These are phyloP conservation scores for Cuniculus paca DNA, from an alignment of 2,797 vertebrate species.

Conservation along the genomic window DNA sequence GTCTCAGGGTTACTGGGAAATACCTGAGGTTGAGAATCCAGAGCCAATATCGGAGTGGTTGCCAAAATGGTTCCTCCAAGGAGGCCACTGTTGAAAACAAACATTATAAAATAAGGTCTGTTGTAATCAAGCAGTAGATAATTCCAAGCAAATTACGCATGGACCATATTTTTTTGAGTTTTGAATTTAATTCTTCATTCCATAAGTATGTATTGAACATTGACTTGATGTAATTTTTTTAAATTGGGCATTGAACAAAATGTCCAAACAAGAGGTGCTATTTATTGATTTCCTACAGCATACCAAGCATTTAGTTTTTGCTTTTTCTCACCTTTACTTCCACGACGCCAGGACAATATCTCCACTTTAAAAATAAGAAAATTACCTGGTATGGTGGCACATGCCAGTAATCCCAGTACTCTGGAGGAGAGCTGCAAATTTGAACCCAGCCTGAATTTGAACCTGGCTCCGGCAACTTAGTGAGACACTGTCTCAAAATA, in stretches of 20 bases:
- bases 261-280: background rate
- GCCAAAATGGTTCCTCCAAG: background rate
- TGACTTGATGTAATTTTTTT: background rate
- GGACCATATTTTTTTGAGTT: background rate
- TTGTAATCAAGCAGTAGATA: background rate
- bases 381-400: background rate
- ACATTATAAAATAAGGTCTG: constrained; percentile 10
- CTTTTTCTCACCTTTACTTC: background rate
- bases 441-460: background rate
- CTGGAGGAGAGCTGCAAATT: background rate
- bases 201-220: background rate
- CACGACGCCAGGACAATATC: background rate
- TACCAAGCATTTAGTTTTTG: background rate
- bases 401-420: background rate
- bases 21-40: background rate
- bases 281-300: constrained; percentile 12
- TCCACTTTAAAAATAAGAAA: background rate
- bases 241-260: background rate
- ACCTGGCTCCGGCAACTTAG: background rate
- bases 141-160: background rate
- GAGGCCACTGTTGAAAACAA: constrained; percentile 20
- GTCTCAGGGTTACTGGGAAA: constrained; percentile 9
- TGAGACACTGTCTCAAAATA: background rate
- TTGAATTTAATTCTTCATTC: constrained; percentile 47
- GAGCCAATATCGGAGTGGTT: constrained; percentile 5